Evolutionary conservation across 2,888 invertebrate species (phyloP), one percentile per base, ranked within the genome.

Genomic region (Lomographa bimaculata): DNA sequence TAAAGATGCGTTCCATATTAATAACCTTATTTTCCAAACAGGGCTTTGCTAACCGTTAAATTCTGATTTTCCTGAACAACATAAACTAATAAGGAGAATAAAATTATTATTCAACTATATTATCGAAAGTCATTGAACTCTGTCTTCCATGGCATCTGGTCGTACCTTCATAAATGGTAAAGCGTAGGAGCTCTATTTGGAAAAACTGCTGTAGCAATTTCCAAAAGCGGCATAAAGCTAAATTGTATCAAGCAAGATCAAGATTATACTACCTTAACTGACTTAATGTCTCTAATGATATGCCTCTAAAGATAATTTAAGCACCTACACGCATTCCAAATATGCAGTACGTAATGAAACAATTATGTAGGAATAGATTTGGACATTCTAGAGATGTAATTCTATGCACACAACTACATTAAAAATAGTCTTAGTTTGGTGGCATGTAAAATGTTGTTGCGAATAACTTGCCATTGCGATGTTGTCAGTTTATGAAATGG

Each of bases 381-480:
- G 37, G 40, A 33, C 27, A 39, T 38, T 39, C 5, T 34, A 11
- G 18, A 17, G 9, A 20, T 23, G 2, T 25, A 27, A 10, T 27
- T 36, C 8, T 41, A 34, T 7, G 28, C 20, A 11, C 14, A 18
- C 5, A 24, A 6, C 9, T 34, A 12, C 18, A 6, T 18, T 27
- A 14, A 27, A n/a, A 17, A 29, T 42, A 24, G 26, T 33, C 1
- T 32, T 42, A 42, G 9, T 46, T 36, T 61, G 78, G 78, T 75
- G 74, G 64, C 60, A 50, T 58, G 45, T 34, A 57, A 40, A 45
- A 34, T 33, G 87, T 86, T 69, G 62, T 71, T 78, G 80, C 75
- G 66, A 85, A 86, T 87, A 78, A 89, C 68, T 83, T 77, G 82
- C 70, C 85, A 87, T 87, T 87, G 18, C 17, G 33, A 39, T 42